Conservation (phyloP, 2,888 invertebrate genomes). For the Silvanus unidentatus region DNA sequence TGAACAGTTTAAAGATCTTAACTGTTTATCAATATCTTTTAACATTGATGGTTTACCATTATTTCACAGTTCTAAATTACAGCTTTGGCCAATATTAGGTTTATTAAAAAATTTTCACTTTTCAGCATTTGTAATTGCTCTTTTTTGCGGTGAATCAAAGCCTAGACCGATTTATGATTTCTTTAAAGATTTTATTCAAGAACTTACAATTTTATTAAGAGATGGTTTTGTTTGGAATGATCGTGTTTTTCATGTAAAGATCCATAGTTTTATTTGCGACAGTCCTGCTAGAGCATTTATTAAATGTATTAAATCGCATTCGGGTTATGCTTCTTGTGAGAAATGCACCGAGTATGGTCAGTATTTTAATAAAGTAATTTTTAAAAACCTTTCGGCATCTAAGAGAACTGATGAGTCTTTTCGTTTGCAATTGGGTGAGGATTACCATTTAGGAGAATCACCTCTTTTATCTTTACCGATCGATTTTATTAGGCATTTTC, state of each 20-base stretch:
- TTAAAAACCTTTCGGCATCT: slow-evolving; percentile 1
- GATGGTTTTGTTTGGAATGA: slow-evolving; percentile 13
- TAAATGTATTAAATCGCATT: slow-evolving; percentile 18
- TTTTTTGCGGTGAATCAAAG: slow-evolving; percentile 11
- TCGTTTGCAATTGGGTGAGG: slow-evolving; percentile 10
- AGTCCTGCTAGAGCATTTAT: slow-evolving; percentile 19
- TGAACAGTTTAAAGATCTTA: too few relatives aligned
- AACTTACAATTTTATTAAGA: slow-evolving; percentile 13
- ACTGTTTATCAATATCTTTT: not conserved
- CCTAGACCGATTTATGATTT: slow-evolving; percentile 16
- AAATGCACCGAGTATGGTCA: slow-evolving; percentile 16
- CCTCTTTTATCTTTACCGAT: slow-evolving; percentile 7
- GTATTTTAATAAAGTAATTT: slow-evolving; percentile 8
- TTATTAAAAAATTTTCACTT: slow-evolving; percentile 10
- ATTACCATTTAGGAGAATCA: slow-evolving; percentile 9
- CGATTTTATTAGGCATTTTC: slow-evolving; percentile 14
- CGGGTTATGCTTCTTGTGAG: slow-evolving; percentile 19
- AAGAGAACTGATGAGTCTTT: slow-evolving; percentile 15
- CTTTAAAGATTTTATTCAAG: slow-evolving; percentile 21
- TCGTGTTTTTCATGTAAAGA: slow-evolving; percentile 8
- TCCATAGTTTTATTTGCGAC: slow-evolving; percentile 21
- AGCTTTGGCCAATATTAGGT: slow-evolving; percentile 16
- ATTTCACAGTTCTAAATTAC: slow-evolving; percentile 10
- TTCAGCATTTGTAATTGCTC: slow-evolving; percentile 9
- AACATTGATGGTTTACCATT: slow-evolving; percentile 14